Conservation (phyloP, 2,888 invertebrate species). For the Phaonia tiefii region DNA sequence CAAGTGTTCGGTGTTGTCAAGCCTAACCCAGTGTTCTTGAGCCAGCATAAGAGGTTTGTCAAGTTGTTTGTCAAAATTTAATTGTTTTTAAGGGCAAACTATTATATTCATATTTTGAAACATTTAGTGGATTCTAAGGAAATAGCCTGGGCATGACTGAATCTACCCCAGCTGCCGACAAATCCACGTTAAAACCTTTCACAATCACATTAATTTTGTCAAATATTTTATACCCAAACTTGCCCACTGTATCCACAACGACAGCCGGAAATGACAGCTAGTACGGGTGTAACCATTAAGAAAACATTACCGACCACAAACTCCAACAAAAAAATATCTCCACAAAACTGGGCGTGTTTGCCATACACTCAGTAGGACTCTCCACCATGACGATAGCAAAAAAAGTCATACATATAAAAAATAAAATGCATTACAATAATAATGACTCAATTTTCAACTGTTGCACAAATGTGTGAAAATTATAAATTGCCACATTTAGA, state of each 20-base stretch:
- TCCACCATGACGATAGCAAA: too few species aligned
- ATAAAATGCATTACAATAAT: conserved; percentile 34
- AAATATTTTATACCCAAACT: neutral
- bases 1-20: too few species aligned
- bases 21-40: too few species aligned
- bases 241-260: conserved; percentile 33
- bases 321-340: too few species aligned
- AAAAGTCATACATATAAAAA: conserved; percentile 3
- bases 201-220: conserved; percentile 35
- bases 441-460: conserved; percentile 51
- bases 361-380: neutral
- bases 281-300: conserved; percentile 58
- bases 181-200: too few species aligned
- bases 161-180: too few species aligned
- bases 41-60: too few species aligned
- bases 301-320: conserved; percentile 48
- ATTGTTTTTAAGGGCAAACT: too few species aligned
- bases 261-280: conserved; percentile 57
- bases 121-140: too few species aligned
- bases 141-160: too few species aligned
- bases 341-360: neutral
- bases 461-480: conserved; percentile 50
- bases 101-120: too few species aligned
- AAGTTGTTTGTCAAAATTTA: too few species aligned
- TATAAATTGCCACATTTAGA: conserved; percentile 45